These are phyloP conservation scores for Microctenopoma stevenorrisi DNA, from an alignment of 2,797 vertebrate genomes.

Conservation along the genomic window DNA sequence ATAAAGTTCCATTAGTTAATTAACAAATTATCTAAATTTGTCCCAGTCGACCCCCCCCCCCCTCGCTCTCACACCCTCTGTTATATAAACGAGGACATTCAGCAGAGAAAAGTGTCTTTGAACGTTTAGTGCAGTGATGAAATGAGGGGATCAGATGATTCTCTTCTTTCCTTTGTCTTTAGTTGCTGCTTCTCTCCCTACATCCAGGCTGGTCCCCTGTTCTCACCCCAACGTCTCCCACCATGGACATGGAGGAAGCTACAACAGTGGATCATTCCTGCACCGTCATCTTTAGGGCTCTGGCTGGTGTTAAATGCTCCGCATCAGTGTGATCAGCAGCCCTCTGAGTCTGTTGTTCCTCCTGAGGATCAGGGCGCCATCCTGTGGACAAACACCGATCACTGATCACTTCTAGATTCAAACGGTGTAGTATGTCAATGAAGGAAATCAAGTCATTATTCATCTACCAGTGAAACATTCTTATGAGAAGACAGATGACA, in stretches of 20 bases:
- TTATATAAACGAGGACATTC: conserved; percentile 7
- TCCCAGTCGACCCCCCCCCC: conserved; percentile 20
- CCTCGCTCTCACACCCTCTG: conserved; percentile 32
- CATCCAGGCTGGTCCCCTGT: conserved; percentile 11
- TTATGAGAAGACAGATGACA: too few species aligned
- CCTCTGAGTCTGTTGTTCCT: neutral
- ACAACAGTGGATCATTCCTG: too few species aligned
- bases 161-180: neutral
- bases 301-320: too few species aligned
- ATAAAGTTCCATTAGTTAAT: conserved; percentile 11
- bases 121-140: too few species aligned
- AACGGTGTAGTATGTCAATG: too few species aligned
- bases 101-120: too few species aligned
- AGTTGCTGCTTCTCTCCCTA: conserved; percentile 19
- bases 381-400: conserved; percentile 30
- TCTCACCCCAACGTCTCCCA: neutral
- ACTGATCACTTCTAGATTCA: too few species aligned
- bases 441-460: too few species aligned
- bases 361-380: neutral
- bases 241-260: too few species aligned
- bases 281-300: too few species aligned
- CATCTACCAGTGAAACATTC: too few species aligned
- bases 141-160: neutral
- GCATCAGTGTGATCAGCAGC: neutral
- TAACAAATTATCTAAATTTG: conserved; percentile 25